Base-by-base conservation (phyloP, 1,140 invertebrate species). In the Bombyx mandarina region DNA sequence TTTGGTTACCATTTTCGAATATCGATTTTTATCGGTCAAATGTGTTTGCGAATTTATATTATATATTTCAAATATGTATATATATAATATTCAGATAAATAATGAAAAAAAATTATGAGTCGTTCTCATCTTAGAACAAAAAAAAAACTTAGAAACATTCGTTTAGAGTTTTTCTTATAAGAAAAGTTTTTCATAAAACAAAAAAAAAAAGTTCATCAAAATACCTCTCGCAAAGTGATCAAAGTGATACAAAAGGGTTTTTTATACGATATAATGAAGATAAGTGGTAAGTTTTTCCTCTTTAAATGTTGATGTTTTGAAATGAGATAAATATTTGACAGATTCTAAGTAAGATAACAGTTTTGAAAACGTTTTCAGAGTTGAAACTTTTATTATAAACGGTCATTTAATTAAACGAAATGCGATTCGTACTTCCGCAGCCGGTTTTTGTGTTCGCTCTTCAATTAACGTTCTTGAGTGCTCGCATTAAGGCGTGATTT, bases 171-270 rank as follows among this genome's bases (percentile, higher is more conserved):
- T 35, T 35, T 35, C 12, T 18, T 3, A 35, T 58, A 70, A 61
- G 70, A 73, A 67, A 63, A 69, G 67, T 75, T 77, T 77, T 63
- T 67, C 61, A 76, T 68, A 72, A 48, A 6, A 35, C 6, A 56
- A 45, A 47, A 26, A 26, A 46, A 42, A 78, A 73, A 61, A 60
- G 45, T 75, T 61, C 74, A 82, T 86, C 83, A 71, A 84, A 86
- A 84, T 86, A 86, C 81, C 83, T 86, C 82, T 82, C 71, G 75
- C 78, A 77, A 35, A 82, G 81, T 86, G 81, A 86, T 82, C 71
- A 79, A 76, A 74, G 76, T 75, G 74, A 82, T 72, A 73, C 65
- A 73, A 82, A 86, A 78, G 79, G 83, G 26, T 35, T 86, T 80
- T 77, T 76, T 84, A 84, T 73, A 81, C 74, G 71, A 74, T 86